Evolutionary conservation across 2,113 vertebrate species (phyloP), one percentile per base, ranked within the genome.

Genomic region (Psephotus haematonotus): DNA sequence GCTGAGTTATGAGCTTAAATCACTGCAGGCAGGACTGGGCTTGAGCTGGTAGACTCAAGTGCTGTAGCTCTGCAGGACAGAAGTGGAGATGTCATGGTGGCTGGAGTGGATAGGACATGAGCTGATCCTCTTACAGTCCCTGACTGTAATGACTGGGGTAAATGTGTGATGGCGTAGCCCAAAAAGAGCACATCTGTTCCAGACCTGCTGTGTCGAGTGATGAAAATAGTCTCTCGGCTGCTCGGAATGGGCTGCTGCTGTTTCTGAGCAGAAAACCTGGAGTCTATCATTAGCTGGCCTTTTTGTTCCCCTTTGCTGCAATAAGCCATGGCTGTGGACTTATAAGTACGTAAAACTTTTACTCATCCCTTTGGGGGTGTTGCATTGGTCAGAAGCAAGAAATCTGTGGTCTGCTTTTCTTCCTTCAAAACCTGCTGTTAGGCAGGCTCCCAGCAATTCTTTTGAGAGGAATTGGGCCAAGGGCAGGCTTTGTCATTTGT

Each of bases 1-100:
- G 67, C 92, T 88, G 95, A 86, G 82, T 67, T 80, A 25, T 13
- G 74, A 96, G 91, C 88, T 88, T 75, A 59, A 76, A 90, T 95
- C 85, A 33, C 90, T 96, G 90, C 87, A 80, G 85, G 93, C 14
- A 2, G 41, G 57, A 50, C 92, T 90, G 68, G 68, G 33, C 29
- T 86, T 18, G 46, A 93, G 68, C 64, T 95, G 93, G 29, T 94
- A 95, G 86, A 22, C 43, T 67, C 74, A 75, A 67, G 60, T 41
- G 55, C 91, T 67, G 53, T 49, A 31, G 29, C 23, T 92, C 39
- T 62, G 31, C 25, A 87, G 88, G 79, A 65, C 46, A 77, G 43
- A 50, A 62, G 63, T 74, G 49, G 74, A 89, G 64, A 37, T 57
- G 62, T 83, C 35, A 47, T 67, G 57, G 60, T 75, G 84, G 68